Evolutionary conservation across 2,888 invertebrate genomes (phyloP), one percentile per base, ranked within the genome.

Genomic region (Temnothorax ravouxi): DNA sequence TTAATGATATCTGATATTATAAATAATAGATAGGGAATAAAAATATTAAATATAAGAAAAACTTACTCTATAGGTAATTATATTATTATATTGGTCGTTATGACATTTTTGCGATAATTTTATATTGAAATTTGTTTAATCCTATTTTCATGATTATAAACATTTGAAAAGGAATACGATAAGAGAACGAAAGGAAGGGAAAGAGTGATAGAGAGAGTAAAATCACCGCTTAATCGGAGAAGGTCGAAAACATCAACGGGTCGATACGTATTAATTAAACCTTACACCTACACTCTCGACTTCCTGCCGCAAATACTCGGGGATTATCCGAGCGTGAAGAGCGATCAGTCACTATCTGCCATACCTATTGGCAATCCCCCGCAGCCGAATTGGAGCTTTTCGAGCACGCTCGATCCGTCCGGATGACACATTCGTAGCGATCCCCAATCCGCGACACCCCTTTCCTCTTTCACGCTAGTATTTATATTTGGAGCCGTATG

Each of bases 261-360:
- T 81, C 76, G 81, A 74, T 74, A 86, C 84, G 88, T 87, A 89
- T 90, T 87, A 89, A 90, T 90, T 87, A 82, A 81, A 69, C 79
- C 44, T 77, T 72, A 61, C 69, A 59, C 61, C 62, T 56, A 41
- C 66, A 67, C 56, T 74, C 77, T 41, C 84, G 50, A 52, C 59
- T 52, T 80, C 72, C 82, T 44, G 81, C 86, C 74, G 81, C 85
- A 69, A 87, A 87, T 79, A 76, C 87, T 77, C 69, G 61, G 59
- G 89, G 90, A 90, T 90, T 89, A 90, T 88, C 80, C 88, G 84
- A 83, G 88, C 88, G 84, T 87, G 86, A 88, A 90, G 89, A 91
- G 88, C 92, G 92, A 93, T 92, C 92, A 89, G 88, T 92, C 91
- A 90, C 88, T 87, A 90, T 89, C 86, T 83, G 89, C 84, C 89